A percentile compares a stretch with the other conserved stretches of the same genome.
Conservation (phyloP, 2,888 invertebrate species). For the Pheosia gnoma region DNA sequence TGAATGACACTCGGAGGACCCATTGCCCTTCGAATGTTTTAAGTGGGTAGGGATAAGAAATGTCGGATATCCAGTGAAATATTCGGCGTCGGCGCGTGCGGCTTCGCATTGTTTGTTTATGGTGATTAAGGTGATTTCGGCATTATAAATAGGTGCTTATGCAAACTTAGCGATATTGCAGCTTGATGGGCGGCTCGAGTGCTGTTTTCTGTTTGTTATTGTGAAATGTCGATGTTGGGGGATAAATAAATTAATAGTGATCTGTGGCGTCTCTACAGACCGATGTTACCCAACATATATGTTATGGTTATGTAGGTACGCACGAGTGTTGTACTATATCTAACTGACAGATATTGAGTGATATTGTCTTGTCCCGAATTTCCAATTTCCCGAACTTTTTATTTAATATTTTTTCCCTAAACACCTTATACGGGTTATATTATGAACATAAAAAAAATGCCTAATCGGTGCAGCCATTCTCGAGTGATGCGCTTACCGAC, state of each 20-base stretch:
- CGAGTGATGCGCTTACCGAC: too few relatives aligned
- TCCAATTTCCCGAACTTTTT: too few relatives aligned
- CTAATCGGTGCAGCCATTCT: too few relatives aligned
- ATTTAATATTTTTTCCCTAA: too few relatives aligned
- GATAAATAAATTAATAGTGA: conserved; percentile 1
- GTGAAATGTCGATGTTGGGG: conserved; percentile 7
- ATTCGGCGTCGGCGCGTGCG: conserved; percentile 54
- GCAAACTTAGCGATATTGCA: conserved; percentile 46
- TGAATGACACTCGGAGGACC: conserved; percentile 83
- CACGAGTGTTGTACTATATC: too few relatives aligned
- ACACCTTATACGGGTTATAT: too few relatives aligned
- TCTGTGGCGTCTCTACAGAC: not conserved
- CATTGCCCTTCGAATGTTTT: conserved; percentile 83
- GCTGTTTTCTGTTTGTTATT: conserved; percentile 30
- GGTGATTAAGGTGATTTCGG: conserved; percentile 45
- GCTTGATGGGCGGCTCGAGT: conserved; percentile 48
- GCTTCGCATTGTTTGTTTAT: conserved; percentile 48
- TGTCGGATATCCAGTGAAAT: conserved; percentile 80
- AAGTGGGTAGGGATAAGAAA: conserved; percentile 82
- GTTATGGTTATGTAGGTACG: too few relatives aligned
- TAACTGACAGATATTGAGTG: too few relatives aligned
- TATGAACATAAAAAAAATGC: too few relatives aligned
- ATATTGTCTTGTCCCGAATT: too few relatives aligned
- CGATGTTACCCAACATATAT: not conserved
- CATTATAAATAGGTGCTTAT: conserved; percentile 60